Conservation (phyloP, 2,113 vertebrate genomes). For the Zosterops pallidus region DNA sequence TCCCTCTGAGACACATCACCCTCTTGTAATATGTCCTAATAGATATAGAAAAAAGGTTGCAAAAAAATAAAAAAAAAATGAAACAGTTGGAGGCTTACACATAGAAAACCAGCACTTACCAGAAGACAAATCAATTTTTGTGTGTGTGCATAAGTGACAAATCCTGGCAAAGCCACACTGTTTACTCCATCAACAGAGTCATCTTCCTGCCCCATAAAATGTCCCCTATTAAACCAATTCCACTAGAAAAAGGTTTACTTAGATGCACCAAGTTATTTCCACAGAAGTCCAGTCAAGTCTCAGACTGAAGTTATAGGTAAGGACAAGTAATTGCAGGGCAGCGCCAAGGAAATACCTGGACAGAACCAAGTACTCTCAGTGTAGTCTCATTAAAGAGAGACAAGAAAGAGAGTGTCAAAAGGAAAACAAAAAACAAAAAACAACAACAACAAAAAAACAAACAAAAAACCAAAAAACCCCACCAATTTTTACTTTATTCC, state of each 20-base stretch:
- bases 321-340: not conserved
- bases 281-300: not conserved
- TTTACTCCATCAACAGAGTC: not conserved
- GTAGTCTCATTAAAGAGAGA: not conserved
- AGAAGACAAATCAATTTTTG: not conserved
- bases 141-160: not conserved
- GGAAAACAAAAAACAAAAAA: no score
- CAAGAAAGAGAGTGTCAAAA: not conserved
- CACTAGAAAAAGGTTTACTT: not conserved
- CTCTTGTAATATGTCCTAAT: not conserved
- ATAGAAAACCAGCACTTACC: not conserved
- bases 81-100: not conserved
- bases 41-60: not conserved
- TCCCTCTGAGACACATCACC: not conserved
- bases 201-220: not conserved
- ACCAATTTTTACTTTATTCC: not conserved
- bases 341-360: not conserved
- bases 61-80: not conserved
- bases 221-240: not conserved
- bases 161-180: not conserved
- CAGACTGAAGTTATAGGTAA: not conserved
- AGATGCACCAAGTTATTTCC: not conserved
- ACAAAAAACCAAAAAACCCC: no score
- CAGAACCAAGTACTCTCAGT: not conserved
- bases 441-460: no score